These are phyloP conservation scores for Guaruba guarouba DNA, from an alignment of 2,113 vertebrate genomes.

Conservation along the genomic window DNA sequence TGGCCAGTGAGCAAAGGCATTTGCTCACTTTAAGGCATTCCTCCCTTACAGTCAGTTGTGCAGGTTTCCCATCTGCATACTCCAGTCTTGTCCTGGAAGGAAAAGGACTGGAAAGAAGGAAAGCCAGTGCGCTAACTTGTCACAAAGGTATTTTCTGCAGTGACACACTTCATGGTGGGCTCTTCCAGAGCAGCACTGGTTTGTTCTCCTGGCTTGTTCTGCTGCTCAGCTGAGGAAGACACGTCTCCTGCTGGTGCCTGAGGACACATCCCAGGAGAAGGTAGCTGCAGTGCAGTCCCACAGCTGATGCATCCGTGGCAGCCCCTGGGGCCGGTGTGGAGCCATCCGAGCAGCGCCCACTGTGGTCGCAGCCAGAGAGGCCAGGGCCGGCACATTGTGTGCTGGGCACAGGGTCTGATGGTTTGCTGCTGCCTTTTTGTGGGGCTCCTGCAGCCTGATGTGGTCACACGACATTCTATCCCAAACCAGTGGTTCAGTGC, in stretches of 20 bases:
- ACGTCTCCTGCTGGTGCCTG: accelerated
- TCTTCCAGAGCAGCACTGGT: background rate
- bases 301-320: background rate
- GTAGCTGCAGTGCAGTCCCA: background rate
- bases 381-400: background rate
- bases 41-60: background rate
- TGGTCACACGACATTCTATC: background rate
- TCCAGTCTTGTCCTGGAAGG: background rate
- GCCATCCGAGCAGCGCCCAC: background rate
- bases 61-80: background rate
- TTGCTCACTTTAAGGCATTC: background rate
- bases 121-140: background rate
- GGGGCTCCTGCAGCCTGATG: background rate
- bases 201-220: background rate
- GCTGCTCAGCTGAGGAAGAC: background rate
- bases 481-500: background rate
- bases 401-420: background rate
- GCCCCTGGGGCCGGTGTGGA: background rate
- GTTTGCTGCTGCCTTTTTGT: background rate
- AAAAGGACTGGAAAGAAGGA: background rate
- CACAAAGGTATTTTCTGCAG: background rate
- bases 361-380: background rate
- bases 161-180: background rate
- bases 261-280: background rate
- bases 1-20: background rate